Evolutionary conservation across 2,113 vertebrate species (phyloP).

Genomic region (Pygoscelis adeliae): DNA sequence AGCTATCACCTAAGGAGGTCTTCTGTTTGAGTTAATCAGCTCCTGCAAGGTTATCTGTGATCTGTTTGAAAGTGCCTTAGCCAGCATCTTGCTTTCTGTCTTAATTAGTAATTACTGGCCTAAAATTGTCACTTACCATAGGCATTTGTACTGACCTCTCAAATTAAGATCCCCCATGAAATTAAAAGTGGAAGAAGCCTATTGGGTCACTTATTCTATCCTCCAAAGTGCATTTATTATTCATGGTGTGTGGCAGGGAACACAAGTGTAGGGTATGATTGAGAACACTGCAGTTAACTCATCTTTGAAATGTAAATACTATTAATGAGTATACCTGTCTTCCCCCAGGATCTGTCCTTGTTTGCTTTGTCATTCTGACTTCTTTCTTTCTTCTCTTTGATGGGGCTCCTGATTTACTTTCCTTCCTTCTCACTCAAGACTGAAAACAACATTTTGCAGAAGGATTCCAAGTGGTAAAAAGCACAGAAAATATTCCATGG

Average conservation of each 20-base stretch:
- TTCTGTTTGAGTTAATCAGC: conserved; percentile 22
- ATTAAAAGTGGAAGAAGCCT: conserved; percentile 24
- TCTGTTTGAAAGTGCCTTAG: conserved; percentile 2
- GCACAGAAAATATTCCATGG: background rate
- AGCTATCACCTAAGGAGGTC: conserved; percentile 32
- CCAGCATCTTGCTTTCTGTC: conserved; percentile 17
- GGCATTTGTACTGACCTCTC: conserved; percentile 34
- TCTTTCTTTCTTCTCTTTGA: background rate
- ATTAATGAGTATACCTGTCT: conserved; percentile 27
- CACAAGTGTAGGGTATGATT: background rate
- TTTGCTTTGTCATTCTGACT: conserved; percentile 12
- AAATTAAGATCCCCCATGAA: conserved; percentile 21
- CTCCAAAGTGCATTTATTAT: conserved; percentile 39
- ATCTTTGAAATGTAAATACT: conserved; percentile 68
- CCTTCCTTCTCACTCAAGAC: background rate
- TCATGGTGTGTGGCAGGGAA: background rate
- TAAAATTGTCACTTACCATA: conserved; percentile 28
- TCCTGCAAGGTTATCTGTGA: conserved; percentile 51
- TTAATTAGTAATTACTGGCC: conserved; percentile 43
- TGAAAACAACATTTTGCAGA: background rate
- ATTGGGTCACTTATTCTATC: background rate
- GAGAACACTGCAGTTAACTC: background rate
- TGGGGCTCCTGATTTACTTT: background rate
- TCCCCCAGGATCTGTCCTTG: conserved; percentile 21
- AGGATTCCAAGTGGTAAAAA: background rate